These are phyloP conservation scores for Drosophila pegasa DNA, from an alignment of 2,888 invertebrate species.

Conservation along the genomic window DNA sequence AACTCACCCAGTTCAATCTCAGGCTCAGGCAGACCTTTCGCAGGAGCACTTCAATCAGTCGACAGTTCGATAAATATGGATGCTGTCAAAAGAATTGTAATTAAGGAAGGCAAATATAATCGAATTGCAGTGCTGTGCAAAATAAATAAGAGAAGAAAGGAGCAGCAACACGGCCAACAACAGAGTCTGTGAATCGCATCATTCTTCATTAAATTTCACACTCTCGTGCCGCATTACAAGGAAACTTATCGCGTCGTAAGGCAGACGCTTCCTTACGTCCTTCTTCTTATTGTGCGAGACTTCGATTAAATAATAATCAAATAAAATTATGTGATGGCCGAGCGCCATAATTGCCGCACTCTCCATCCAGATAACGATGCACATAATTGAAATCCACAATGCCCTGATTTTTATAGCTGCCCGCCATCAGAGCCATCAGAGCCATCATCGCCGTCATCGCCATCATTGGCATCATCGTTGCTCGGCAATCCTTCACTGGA, in stretches of 20 bases:
- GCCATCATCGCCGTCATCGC: not conserved
- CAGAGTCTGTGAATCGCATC: conserved; percentile 69
- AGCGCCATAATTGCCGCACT: conserved; percentile 40
- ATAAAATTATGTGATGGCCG: conserved; percentile 67
- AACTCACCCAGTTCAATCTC: conserved; percentile 31
- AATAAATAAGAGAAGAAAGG: not conserved
- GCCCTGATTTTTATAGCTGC: conserved; percentile 62
- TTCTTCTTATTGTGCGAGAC: conserved; percentile 71
- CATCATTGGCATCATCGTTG: conserved; percentile 9
- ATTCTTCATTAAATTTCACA: conserved; percentile 76
- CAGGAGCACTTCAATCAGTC: conserved; percentile 15
- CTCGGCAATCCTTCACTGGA: conserved; percentile 34
- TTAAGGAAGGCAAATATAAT: conserved; percentile 31
- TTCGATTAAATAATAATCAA: conserved; percentile 77
- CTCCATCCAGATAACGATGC: conserved; percentile 37
- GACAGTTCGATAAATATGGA: conserved; percentile 8
- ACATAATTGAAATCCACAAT: conserved; percentile 71
- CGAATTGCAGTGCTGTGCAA: too few species aligned
- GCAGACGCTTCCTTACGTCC: conserved; percentile 19
- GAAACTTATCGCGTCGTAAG: conserved; percentile 18
- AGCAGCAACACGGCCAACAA: conserved; percentile 28
- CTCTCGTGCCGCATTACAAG: conserved; percentile 42
- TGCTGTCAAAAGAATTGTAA: conserved; percentile 29
- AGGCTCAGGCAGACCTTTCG: not conserved
- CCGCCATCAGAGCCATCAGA: conserved; percentile 5